Conservation (phyloP, 2,113 vertebrate genomes). For the Aplodontia rufa region DNA sequence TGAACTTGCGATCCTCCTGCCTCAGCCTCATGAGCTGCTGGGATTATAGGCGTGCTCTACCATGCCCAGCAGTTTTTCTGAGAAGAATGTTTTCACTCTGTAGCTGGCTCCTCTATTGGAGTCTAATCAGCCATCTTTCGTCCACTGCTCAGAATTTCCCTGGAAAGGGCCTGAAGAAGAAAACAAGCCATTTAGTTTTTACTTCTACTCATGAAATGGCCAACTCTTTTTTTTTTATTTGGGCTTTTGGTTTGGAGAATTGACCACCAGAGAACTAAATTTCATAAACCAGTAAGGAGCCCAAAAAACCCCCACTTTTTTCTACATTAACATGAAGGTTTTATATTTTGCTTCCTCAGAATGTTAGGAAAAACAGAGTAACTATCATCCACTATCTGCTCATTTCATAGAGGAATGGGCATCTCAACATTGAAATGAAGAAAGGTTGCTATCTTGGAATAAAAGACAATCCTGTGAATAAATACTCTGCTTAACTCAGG, state of each 20-base stretch:
- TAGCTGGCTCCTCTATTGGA: neutral
- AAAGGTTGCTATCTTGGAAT: neutral
- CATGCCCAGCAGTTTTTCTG: neutral
- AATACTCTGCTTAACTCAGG: neutral
- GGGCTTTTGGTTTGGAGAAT: neutral
- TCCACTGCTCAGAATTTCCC: slow-evolving; percentile 34
- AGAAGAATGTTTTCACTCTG: neutral
- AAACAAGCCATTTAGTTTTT: neutral
- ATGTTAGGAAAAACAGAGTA: neutral
- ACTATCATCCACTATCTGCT: neutral
- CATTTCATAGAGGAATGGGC: neutral
- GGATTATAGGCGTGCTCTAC: no score
- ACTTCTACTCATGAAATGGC: neutral
- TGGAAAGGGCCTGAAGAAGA: neutral
- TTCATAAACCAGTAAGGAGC: neutral
- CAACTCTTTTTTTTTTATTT: neutral
- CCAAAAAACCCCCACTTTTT: no score
- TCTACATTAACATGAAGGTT: neutral
- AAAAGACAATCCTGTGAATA: neutral
- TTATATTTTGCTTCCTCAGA: slow-evolving; percentile 3
- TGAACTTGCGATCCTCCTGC: no score
- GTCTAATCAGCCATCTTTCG: neutral
- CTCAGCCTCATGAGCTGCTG: no score
- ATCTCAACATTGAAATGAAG: neutral
- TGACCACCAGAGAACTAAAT: neutral